phyloP scores from a whole-genome alignment of 2,113 vertebrate genomes.

The Asarcornis scutulata region DNA sequence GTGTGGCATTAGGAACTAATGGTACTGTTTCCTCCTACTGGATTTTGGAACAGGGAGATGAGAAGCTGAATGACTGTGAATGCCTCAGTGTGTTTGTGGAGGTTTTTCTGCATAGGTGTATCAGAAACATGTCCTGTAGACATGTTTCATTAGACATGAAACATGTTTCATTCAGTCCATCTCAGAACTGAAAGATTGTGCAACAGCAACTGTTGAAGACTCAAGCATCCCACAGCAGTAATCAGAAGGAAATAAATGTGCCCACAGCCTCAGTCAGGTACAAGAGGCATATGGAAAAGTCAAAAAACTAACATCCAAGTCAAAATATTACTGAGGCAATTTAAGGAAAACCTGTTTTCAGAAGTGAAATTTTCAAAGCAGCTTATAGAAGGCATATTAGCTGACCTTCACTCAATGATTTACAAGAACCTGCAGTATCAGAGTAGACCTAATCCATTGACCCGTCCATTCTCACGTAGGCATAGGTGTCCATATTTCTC shows the following conservation, averaged over 20 bases:
- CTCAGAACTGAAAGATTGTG: not conserved
- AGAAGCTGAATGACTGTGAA: not conserved
- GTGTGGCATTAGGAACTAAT: not conserved
- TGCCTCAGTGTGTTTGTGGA: rapidly evolving
- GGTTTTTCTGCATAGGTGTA: not conserved
- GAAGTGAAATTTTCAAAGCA: not conserved
- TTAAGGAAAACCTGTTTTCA: not conserved
- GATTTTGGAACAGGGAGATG: not conserved
- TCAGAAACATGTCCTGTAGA: not conserved
- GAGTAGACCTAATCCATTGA: not conserved
- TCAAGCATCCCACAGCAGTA: not conserved
- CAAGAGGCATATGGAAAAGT: not conserved
- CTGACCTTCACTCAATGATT: not conserved
- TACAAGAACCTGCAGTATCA: not conserved
- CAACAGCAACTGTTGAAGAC: not conserved
- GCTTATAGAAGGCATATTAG: not conserved
- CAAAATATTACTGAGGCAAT: not conserved
- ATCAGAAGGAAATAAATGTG: not conserved
- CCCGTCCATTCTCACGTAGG: not conserved
- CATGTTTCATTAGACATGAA: too few species aligned
- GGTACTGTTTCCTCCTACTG: not conserved
- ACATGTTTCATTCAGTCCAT: not conserved
- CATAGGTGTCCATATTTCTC: not conserved
- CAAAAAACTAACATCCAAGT: not conserved
- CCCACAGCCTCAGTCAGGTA: not conserved